phyloP scores from a whole-genome alignment of 2,113 vertebrate genomes.

The Leucosticte australis region DNA sequence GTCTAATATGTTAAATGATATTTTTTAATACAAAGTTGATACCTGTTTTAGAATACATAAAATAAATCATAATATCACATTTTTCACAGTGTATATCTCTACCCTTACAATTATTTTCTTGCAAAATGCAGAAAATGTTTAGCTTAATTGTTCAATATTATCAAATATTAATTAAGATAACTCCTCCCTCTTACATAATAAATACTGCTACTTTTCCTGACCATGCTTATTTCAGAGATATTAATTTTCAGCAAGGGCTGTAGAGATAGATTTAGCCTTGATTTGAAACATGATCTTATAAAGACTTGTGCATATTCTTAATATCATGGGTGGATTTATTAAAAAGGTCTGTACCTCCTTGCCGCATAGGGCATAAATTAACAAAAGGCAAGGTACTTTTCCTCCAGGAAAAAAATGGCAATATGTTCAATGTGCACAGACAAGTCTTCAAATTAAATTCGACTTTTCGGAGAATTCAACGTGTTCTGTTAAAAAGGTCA shows the following conservation, averaged over 20 bases:
- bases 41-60: neutral
- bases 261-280: neutral
- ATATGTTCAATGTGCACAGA: neutral
- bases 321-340: neutral
- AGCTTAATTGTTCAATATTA: neutral
- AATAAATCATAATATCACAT: neutral
- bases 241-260: neutral
- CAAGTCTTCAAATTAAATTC: neutral
- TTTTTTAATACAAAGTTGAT: neutral
- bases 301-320: neutral
- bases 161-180: neutral
- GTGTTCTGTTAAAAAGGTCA: neutral
- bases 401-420: neutral
- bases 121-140: neutral
- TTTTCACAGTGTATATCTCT: neutral
- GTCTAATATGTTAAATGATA: neutral
- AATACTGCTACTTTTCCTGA: neutral
- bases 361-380: neutral
- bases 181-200: neutral
- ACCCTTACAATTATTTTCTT: neutral
- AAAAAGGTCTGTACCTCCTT: neutral
- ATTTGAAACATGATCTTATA: neutral
- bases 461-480: neutral
- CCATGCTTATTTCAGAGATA: neutral
- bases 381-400: neutral